Evolutionary conservation across 92 coral and sea anemone genomes (phyloP).

Genomic region (Porites rus): DNA sequence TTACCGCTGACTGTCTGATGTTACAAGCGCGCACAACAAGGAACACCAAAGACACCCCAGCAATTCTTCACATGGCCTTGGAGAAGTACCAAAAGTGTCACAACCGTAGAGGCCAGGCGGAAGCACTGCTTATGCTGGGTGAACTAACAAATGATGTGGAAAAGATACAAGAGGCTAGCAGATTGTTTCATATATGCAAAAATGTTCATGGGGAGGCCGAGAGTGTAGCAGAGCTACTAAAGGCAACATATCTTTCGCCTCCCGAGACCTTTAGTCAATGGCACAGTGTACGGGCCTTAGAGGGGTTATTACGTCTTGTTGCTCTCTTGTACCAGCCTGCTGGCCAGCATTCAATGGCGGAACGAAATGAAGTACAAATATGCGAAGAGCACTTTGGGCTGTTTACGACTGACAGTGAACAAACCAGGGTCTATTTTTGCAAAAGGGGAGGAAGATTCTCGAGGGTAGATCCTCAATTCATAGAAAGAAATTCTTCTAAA

Average conservation of each 20-base stretch:
- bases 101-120: conserved; percentile 72
- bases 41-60: conserved; percentile 8
- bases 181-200: conserved; percentile 46
- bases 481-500: background rate
- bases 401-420: conserved; percentile 34
- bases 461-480: conserved; percentile 17
- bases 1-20: no score
- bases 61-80: conserved; percentile 56
- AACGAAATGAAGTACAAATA: conserved; percentile 40
- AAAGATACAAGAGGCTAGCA: conserved; percentile 65
- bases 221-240: conserved; percentile 53
- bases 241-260: background rate
- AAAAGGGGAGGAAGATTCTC: conserved; percentile 41
- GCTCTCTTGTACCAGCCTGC: conserved; percentile 55
- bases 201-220: conserved; percentile 80
- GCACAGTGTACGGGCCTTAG: conserved; percentile 57
- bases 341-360: conserved; percentile 32
- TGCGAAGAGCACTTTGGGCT: conserved; percentile 84
- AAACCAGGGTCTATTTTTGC: conserved; percentile 16
- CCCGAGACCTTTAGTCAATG: conserved; percentile 9
- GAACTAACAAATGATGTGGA: conserved; percentile 19
- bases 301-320: conserved; percentile 60
- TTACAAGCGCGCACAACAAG: no score
- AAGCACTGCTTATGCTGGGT: conserved; percentile 69
- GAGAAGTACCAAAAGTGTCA: conserved; percentile 62